A percentile compares a stretch with the other conserved stretches of the same genome.
Evolutionary conservation across 2,888 invertebrate species (phyloP).

Genomic region (Imbricaverruca yamaguchii): DNA sequence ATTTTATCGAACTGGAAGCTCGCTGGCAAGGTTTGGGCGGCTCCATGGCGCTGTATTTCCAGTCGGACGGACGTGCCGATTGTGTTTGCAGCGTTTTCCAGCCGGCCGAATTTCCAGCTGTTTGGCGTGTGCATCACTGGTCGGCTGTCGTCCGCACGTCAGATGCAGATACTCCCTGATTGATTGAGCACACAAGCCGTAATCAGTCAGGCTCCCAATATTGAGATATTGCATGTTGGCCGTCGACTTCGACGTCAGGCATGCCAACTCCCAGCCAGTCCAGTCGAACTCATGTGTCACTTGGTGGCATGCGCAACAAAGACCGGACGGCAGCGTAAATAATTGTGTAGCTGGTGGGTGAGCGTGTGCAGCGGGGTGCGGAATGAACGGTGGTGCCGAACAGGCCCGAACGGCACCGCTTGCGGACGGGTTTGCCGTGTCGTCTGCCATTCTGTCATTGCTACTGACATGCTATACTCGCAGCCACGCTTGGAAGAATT

Average conservation of each 20-base stretch:
- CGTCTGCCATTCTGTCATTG: too few relatives aligned
- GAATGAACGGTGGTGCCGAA: not conserved
- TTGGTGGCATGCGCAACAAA: too few relatives aligned
- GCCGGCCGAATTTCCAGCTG: too few relatives aligned
- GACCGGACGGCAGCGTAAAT: too few relatives aligned
- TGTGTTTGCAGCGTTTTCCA: not conserved
- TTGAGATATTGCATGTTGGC: not conserved
- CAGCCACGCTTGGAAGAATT: too few relatives aligned
- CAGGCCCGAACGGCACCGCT: not conserved
- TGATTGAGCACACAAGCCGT: not conserved
- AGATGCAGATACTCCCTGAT: not conserved
- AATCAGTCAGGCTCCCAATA: conserved; percentile 1
- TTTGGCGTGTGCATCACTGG: not conserved
- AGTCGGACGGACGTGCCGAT: not conserved
- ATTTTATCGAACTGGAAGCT: not conserved
- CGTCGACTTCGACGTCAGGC: not conserved
- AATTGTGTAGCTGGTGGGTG: too few relatives aligned
- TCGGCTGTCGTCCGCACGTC: not conserved
- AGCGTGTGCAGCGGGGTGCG: too few relatives aligned
- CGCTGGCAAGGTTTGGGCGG: not conserved
- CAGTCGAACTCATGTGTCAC: too few relatives aligned
- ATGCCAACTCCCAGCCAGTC: too few relatives aligned
- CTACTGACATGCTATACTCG: too few relatives aligned
- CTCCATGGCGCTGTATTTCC: not conserved
- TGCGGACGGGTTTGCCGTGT: not conserved